Base-by-base conservation (phyloP, 1,140 invertebrate genomes). In the Diabrotica undecimpunctata region DNA sequence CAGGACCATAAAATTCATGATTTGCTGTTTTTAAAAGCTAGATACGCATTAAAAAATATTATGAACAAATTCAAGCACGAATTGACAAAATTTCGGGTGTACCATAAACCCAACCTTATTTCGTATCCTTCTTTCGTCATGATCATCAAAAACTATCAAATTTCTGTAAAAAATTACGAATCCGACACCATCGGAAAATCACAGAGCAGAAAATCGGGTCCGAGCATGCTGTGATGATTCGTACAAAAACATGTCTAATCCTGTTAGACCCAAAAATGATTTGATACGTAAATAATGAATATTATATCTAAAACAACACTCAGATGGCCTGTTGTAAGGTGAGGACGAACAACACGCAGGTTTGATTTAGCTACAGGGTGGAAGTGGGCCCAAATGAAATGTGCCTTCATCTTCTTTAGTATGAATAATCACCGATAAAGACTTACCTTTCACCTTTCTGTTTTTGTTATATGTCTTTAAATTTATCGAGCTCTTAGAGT, bases 291-390 rank as follows among this genome's bases (percentile, higher is more conserved):
- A 57, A 57, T 38, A 57, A 57, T 60, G 58, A 60, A 60, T 14
- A 60, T 60, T 60, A 60, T 50, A 60, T 60, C 46, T 60, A 38
- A 60, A 60, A 60, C 58, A 60, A 60, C 58, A 60, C 58, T 60
- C 58, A 46, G 58, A 25, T 51, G 58, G 58, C 13, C 58, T n/a
- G 39, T 10, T 60, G 10, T 39, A 35, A 60, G 38, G 58, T 60
- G 58, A 60, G 41, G 58, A 50, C 38, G 13, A 51, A 60, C 58
- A 60, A 38, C 58, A 51, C 50, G 58, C 58, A 50, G 13, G 11
- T 60, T 50, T 50, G 25, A 60, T 60, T 13, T 50, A 35, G 11
- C 38, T 7, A 5, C 58, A 60, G 58, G 13, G 25, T 13, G 6
- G 58, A 38, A 51, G 13, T 50, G 6, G 41, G 12, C 58, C 25